phyloP scores from a whole-genome alignment of 2,797 vertebrate genomes.

The Catharus ustulatus region DNA sequence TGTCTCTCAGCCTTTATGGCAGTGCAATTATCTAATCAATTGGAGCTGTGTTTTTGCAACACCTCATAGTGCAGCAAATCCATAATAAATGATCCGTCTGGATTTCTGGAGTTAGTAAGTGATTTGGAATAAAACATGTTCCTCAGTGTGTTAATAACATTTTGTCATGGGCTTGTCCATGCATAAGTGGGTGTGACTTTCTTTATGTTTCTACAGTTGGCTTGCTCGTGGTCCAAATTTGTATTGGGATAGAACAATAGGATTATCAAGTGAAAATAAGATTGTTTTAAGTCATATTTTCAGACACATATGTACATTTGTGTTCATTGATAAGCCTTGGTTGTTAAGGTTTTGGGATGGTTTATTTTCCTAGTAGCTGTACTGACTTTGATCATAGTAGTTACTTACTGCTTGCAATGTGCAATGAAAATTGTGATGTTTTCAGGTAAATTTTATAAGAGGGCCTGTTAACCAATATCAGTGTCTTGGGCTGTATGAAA shows the following conservation, averaged over 20 bases:
- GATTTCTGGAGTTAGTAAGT: constrained; percentile 3
- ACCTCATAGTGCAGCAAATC: not conserved
- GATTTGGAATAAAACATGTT: not conserved
- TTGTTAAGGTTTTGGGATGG: not conserved
- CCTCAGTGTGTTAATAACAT: not conserved
- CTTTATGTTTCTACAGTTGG: not conserved
- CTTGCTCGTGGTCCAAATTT: not conserved
- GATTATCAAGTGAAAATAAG: not conserved
- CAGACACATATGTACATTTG: not conserved
- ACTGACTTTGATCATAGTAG: not conserved
- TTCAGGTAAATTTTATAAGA: not conserved
- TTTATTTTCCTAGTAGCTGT: not conserved
- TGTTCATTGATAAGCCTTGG: not conserved
- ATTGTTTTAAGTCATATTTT: not conserved
- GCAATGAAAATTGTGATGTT: not conserved
- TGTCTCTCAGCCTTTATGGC: constrained; percentile 16
- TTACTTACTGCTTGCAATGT: not conserved
- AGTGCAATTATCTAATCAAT: constrained; percentile 59
- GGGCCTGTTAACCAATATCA: not conserved
- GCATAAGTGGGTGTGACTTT: not conserved
- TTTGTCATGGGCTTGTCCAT: not conserved
- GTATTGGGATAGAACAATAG: not conserved
- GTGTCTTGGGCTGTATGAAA: not conserved
- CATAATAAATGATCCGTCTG: constrained; percentile 30
- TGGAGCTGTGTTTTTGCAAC: not conserved